A percentile compares a stretch with the other conserved stretches of the same genome.
phyloP scores from a whole-genome alignment of 2,888 invertebrate genomes.

The Drosophila macrospina region DNA sequence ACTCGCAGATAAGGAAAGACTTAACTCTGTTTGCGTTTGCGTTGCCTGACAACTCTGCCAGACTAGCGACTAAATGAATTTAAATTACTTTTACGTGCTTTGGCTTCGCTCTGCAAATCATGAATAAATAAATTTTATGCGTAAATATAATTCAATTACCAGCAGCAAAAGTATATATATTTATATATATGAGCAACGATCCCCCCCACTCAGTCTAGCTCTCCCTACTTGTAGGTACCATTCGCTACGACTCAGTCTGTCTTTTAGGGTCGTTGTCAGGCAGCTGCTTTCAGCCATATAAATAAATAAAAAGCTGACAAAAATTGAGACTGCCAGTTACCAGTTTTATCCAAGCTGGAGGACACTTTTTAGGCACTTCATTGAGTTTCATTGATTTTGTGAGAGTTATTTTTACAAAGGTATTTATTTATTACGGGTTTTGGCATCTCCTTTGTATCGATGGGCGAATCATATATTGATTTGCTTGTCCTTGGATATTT shows the following conservation, averaged over 20 bases:
- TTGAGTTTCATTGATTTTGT: conserved; percentile 77
- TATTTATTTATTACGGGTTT: conserved; percentile 25
- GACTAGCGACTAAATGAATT: conserved; percentile 64
- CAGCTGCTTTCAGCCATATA: conserved; percentile 34
- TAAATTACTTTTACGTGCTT: conserved; percentile 74
- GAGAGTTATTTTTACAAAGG: conserved; percentile 66
- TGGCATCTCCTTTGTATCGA: conserved; percentile 11
- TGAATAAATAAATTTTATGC: conserved; percentile 77
- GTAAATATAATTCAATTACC: conserved; percentile 72
- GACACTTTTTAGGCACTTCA: conserved; percentile 59
- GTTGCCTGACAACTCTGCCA: conserved; percentile 43
- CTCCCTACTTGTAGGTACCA: neutral
- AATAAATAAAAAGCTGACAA: conserved; percentile 37
- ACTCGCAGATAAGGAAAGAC: neutral
- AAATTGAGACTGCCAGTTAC: conserved; percentile 2
- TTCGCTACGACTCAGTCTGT: conserved; percentile 2
- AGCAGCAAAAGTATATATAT: conserved; percentile 17
- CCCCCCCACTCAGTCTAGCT: neutral
- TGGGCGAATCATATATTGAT: conserved; percentile 58
- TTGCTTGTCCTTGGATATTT: conserved; percentile 45
- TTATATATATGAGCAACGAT: conserved; percentile 5
- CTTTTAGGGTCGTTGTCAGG: conserved; percentile 26
- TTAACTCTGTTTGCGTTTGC: conserved; percentile 10
- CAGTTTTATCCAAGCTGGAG: conserved; percentile 1
- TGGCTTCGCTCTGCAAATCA: conserved; percentile 47